Conservation (phyloP, 2,797 vertebrate species). For the Oreortyx pictus region DNA sequence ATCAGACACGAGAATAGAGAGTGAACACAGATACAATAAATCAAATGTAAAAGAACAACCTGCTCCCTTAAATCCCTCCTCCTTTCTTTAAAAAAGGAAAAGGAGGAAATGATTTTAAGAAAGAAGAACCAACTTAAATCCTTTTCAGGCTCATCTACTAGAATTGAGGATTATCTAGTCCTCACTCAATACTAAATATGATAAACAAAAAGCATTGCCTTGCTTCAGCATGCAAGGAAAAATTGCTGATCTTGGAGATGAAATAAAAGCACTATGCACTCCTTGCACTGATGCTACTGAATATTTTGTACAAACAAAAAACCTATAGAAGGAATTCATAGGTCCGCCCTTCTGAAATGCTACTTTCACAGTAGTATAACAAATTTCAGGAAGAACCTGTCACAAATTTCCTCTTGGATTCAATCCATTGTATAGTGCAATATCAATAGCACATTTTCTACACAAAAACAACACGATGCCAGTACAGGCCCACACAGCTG, state of each 20-base stretch:
- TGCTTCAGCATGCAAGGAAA: slow-evolving; percentile 27
- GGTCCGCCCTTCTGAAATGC: neutral
- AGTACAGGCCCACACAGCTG: neutral
- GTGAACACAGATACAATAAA: neutral
- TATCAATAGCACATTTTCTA: neutral
- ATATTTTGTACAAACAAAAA: slow-evolving; percentile 31
- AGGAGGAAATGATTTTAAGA: neutral
- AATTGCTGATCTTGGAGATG: slow-evolving; percentile 35
- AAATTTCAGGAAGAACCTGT: slow-evolving; percentile 13
- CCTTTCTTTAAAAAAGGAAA: neutral
- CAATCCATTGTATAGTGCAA: slow-evolving; percentile 20
- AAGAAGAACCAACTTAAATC: slow-evolving; percentile 45
- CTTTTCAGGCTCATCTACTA: slow-evolving; percentile 52
- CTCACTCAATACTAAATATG: slow-evolving; percentile 36
- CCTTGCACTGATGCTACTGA: neutral
- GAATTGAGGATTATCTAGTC: slow-evolving; percentile 55
- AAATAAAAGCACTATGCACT: slow-evolving; percentile 57
- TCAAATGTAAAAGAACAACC: neutral
- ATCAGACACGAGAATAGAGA: neutral
- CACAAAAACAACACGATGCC: neutral
- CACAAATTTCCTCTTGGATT: slow-evolving; percentile 42
- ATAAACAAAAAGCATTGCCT: slow-evolving; percentile 39
- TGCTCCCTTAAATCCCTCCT: accelerated
- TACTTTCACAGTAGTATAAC: slow-evolving; percentile 9
- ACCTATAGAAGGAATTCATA: slow-evolving; percentile 1